Conservation (phyloP, 2,888 invertebrate genomes). For the Cordylochernes scorpioides region DNA sequence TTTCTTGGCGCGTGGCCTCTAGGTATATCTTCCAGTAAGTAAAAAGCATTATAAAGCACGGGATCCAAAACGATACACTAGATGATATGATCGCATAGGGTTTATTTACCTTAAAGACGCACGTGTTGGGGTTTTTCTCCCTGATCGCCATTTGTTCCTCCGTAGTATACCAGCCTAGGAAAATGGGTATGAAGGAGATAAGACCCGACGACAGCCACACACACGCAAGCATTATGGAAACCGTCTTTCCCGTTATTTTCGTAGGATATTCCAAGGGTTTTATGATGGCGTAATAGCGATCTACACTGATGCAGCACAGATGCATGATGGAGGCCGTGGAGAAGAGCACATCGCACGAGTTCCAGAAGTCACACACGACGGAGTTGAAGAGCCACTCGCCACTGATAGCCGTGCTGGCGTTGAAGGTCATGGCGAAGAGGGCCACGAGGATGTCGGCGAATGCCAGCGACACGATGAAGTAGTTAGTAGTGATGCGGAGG, state of each 20-base stretch:
- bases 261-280: slow-evolving; percentile 73
- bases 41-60: slow-evolving; percentile 71
- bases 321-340: slow-evolving; percentile 60
- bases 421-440: slow-evolving; percentile 68
- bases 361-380: slow-evolving; percentile 76
- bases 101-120: slow-evolving; percentile 58
- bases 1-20: slow-evolving; percentile 68
- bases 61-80: slow-evolving; percentile 79
- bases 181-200: slow-evolving; percentile 77
- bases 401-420: slow-evolving; percentile 53
- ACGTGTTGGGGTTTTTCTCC: slow-evolving; percentile 36
- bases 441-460: slow-evolving; percentile 79
- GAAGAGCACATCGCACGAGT: slow-evolving; percentile 74
- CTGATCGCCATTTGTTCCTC: slow-evolving; percentile 31
- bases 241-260: slow-evolving; percentile 67
- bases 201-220: slow-evolving; percentile 75
- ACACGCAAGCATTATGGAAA: slow-evolving; percentile 29
- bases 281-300: slow-evolving; percentile 73
- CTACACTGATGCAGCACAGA: slow-evolving; percentile 74
- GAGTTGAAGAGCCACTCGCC: slow-evolving; percentile 63
- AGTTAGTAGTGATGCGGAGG: slow-evolving; percentile 64
- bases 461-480: slow-evolving; percentile 77
- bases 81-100: slow-evolving; percentile 63
- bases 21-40: slow-evolving; percentile 66
- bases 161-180: slow-evolving; percentile 81